These are phyloP conservation scores for Hirtodrosophila histrioides DNA, from an alignment of 2,888 invertebrate species.

Conservation along the genomic window DNA sequence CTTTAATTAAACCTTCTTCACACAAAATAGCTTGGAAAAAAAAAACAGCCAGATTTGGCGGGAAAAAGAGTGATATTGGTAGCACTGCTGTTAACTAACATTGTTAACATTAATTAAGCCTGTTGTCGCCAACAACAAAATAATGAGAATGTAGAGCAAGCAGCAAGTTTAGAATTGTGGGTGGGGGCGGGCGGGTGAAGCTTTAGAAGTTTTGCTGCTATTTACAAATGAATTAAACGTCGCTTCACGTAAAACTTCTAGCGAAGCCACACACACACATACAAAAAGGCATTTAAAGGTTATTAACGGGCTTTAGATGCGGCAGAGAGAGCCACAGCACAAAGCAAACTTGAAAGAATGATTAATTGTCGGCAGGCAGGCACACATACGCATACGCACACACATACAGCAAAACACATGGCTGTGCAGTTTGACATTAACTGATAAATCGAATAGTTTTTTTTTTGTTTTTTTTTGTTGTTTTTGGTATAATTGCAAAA, in stretches of 20 bases:
- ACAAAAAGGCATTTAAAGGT: conserved; percentile 56
- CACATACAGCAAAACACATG: conserved; percentile 30
- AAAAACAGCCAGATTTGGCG: too few species aligned
- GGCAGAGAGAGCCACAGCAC: conserved; percentile 19
- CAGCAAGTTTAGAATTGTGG: background rate
- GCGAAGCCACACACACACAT: conserved; percentile 6
- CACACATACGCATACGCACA: conserved; percentile 1
- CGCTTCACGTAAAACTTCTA: conserved; percentile 21
- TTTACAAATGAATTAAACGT: conserved; percentile 46
- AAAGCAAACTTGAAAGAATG: conserved; percentile 47
- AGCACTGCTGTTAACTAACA: too few species aligned
- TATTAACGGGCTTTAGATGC: conserved; percentile 51
- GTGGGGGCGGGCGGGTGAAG: background rate
- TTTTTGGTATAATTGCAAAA: background rate
- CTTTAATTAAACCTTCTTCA: too few species aligned
- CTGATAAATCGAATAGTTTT: conserved; percentile 27
- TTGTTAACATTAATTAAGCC: too few species aligned
- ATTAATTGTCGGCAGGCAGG: conserved; percentile 57
- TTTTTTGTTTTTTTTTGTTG: background rate
- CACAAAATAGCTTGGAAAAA: too few species aligned
- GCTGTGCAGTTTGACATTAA: conserved; percentile 36
- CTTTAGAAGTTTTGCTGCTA: conserved; percentile 17
- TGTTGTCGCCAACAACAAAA: background rate
- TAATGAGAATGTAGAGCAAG: conserved; percentile 23
- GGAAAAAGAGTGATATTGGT: too few species aligned